phyloP scores from a whole-genome alignment of 2,113 vertebrate genomes.

The Apus apus region DNA sequence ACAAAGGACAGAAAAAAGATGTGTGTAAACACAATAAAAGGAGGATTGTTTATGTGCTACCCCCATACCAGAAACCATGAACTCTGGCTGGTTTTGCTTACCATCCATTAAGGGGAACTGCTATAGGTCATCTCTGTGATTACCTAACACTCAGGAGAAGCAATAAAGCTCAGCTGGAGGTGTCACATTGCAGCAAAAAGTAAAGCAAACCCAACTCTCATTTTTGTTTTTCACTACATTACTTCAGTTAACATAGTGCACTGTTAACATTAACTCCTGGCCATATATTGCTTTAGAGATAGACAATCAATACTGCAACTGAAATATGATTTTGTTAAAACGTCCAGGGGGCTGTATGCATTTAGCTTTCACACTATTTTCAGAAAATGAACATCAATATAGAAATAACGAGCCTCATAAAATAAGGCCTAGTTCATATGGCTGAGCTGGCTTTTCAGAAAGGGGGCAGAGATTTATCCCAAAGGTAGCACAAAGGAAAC shows the following conservation, averaged over 20 bases:
- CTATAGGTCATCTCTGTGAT: conserved; percentile 57
- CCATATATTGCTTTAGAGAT: conserved; percentile 69
- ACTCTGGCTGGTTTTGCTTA: conserved; percentile 63
- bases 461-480: conserved; percentile 67
- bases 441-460: conserved; percentile 74
- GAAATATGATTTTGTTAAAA: conserved; percentile 78
- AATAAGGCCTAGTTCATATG: conserved; percentile 64
- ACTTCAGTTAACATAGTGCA: conserved; percentile 72
- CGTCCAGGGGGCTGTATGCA: conserved; percentile 69
- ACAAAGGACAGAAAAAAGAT: not conserved
- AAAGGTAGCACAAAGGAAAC: conserved; percentile 58
- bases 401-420: conserved; percentile 77
- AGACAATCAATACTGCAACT: conserved; percentile 71
- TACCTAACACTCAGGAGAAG: conserved; percentile 48
- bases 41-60: conserved; percentile 45
- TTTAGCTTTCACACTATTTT: conserved; percentile 75
- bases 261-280: conserved; percentile 71
- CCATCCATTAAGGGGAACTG: conserved; percentile 45
- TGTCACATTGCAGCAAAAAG: conserved; percentile 47
- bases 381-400: conserved; percentile 77
- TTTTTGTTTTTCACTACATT: conserved; percentile 69
- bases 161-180: conserved; percentile 50
- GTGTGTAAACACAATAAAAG: conserved; percentile 8
- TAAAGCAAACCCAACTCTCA: conserved; percentile 10
- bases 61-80: conserved; percentile 8